Conservation (phyloP, 2,888 invertebrate genomes). For the Marasmarcha lunaedactyla region DNA sequence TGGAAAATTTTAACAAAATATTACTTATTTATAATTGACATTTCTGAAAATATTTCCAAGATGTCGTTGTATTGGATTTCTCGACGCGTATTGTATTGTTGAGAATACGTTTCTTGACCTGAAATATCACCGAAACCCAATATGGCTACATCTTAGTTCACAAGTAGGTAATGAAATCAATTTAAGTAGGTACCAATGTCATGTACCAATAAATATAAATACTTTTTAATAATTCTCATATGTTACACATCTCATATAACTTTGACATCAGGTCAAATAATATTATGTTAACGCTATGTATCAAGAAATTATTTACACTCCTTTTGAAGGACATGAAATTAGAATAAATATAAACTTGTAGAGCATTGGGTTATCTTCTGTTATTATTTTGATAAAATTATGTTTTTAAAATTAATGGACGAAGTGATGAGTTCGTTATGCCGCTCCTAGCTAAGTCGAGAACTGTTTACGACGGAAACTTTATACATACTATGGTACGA, state of each 20-base stretch:
- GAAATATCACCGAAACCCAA: neutral
- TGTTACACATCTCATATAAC: slow-evolving; percentile 42
- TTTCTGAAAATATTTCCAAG: slow-evolving; percentile 24
- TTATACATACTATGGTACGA: slow-evolving; percentile 49
- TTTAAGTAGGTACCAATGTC: slow-evolving; percentile 34
- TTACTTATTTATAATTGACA: slow-evolving; percentile 42
- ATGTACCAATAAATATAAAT: slow-evolving; percentile 38
- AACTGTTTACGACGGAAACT: slow-evolving; percentile 67
- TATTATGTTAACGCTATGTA: slow-evolving; percentile 40
- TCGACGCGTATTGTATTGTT: neutral
- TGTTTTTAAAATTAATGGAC: slow-evolving; percentile 67
- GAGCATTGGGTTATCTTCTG: slow-evolving; percentile 46
- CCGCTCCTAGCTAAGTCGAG: slow-evolving; percentile 61
- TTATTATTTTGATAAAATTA: slow-evolving; percentile 53
- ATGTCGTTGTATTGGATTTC: slow-evolving; percentile 4
- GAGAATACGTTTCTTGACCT: neutral
- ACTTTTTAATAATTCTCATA: slow-evolving; percentile 48
- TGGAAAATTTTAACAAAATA: slow-evolving; percentile 26
- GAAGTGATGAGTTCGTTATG: slow-evolving; percentile 69
- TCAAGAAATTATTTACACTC: slow-evolving; percentile 59
- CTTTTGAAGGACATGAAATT: slow-evolving; percentile 56
- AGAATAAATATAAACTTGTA: slow-evolving; percentile 51
- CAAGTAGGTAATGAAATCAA: slow-evolving; percentile 26
- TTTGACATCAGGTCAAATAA: slow-evolving; percentile 49
- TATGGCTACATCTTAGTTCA: slow-evolving; percentile 22